Evolutionary conservation across 2,113 vertebrate species (phyloP), one percentile per base, ranked within the genome.

Genomic region (Antechinus flavipes): DNA sequence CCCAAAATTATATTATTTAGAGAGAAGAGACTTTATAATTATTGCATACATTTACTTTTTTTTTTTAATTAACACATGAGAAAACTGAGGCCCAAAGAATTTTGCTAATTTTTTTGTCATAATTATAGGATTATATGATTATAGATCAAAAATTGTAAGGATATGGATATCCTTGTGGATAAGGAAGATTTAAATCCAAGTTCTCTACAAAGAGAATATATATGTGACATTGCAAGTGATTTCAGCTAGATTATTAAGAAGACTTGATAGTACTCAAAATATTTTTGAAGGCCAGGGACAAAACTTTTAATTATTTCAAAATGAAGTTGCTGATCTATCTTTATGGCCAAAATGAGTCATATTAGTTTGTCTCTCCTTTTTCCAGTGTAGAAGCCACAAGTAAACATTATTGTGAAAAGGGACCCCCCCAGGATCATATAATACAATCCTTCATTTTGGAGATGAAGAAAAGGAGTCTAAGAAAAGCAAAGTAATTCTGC

Each of bases 261-360:
- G 0, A 23, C 91, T 68, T 93, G 30, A 49, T 24, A 55, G 2
- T 76, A 94, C 50, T 58, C 46, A 84, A 94, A 89, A 6, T 4
- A 94, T 50, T 91, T 94, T 16, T 58, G 92, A 92, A 11, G 58
- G 93, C 2, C 7, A 90, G 22, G 52, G 2, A 0, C 68, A 27
- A 94, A 93, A 76, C 91, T 90, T 91, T 90, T 5, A 54, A 0
- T 90, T 52, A 47, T 54, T 95, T 27, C n/a, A n/a, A n/a, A n/a
- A n/a, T n/a, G n/a, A n/a, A 0, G 9, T 90, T 61, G 91, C 2
- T 84, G 19, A 84, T 42, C n/a, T 84, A n/a, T 84, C 5, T 84
- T 42, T 84, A 2, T 84, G 68, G 68, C 23, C 5, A 11, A 58
- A 42, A 54, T 93, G 92, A 94, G 55, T 61, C 0, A 10, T 58